phyloP scores from a whole-genome alignment of 2,113 vertebrate genomes.

The Stigmatopora nigra region DNA sequence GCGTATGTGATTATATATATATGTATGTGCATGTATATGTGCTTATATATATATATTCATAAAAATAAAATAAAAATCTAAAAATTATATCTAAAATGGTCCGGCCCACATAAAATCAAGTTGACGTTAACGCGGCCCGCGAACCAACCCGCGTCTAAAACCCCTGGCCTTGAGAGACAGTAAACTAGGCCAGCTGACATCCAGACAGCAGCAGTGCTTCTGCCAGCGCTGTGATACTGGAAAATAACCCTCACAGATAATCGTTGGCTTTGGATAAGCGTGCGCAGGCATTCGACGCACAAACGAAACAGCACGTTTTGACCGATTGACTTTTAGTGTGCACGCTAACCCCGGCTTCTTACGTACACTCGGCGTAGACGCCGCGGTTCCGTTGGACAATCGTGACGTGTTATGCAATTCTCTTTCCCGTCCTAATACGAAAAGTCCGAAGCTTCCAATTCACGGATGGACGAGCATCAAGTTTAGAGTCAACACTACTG shows the following conservation, averaged over 20 bases:
- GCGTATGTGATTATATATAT: no score
- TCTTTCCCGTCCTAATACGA: neutral
- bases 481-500: neutral
- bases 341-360: conserved; percentile 11
- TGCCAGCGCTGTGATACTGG: conserved; percentile 2
- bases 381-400: conserved; percentile 2
- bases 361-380: conserved; percentile 15
- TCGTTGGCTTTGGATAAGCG: conserved; percentile 21
- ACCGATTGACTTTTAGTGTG: conserved; percentile 38
- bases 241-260: neutral
- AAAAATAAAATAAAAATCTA: no score
- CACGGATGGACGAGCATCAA: neutral
- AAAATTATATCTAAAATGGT: no score
- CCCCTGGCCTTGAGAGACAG: neutral
- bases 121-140: no score
- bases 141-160: no score
- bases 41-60: no score
- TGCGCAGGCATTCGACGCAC: conserved; percentile 34
- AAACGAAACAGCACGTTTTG: conserved; percentile 26
- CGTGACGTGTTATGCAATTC: neutral
- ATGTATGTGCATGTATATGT: no score
- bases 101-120: no score
- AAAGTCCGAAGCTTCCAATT: neutral
- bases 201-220: neutral
- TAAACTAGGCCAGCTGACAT: neutral